Percentiles rank a stretch among this genome's conserved stretches.
These are phyloP conservation scores for Vulpes ferrilata DNA, from an alignment of 2,113 vertebrate species.

Conservation along the genomic window DNA sequence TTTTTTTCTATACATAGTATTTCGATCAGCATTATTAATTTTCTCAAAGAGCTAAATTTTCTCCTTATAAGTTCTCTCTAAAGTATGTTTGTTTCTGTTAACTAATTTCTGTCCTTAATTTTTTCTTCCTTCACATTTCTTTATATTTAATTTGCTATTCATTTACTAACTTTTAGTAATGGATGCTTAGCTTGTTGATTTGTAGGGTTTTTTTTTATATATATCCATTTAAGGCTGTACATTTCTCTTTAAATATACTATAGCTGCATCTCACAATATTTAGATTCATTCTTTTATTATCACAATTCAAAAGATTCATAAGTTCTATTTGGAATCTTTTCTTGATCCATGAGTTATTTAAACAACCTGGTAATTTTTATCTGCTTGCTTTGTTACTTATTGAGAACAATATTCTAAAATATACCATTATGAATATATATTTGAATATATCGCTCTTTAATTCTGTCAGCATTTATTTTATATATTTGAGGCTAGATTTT, in stretches of 20 bases:
- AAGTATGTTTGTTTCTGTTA: neutral
- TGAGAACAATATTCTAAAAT: neutral
- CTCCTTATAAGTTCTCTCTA: neutral
- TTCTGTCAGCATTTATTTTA: neutral
- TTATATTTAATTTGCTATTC: neutral
- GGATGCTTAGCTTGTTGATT: neutral
- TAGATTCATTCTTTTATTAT: neutral
- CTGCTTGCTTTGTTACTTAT: slow-evolving; percentile 1
- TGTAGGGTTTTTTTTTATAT: neutral
- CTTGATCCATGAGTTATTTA: neutral
- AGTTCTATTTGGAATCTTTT: slow-evolving; percentile 1
- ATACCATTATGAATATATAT: neutral
- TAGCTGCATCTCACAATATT: neutral
- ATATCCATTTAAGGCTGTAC: neutral
- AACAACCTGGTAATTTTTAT: neutral
- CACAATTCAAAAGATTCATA: slow-evolving; percentile 8
- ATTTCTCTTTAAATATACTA: neutral
- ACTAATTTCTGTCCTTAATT: neutral
- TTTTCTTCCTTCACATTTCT: neutral
- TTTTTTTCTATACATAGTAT: neutral
- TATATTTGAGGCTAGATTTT: neutral
- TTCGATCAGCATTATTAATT: neutral
- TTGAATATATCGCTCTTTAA: neutral
- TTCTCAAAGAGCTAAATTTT: neutral
- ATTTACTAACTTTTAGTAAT: neutral